phyloP scores from a whole-genome alignment of 2,113 vertebrate genomes.

The Anolis sagrei region DNA sequence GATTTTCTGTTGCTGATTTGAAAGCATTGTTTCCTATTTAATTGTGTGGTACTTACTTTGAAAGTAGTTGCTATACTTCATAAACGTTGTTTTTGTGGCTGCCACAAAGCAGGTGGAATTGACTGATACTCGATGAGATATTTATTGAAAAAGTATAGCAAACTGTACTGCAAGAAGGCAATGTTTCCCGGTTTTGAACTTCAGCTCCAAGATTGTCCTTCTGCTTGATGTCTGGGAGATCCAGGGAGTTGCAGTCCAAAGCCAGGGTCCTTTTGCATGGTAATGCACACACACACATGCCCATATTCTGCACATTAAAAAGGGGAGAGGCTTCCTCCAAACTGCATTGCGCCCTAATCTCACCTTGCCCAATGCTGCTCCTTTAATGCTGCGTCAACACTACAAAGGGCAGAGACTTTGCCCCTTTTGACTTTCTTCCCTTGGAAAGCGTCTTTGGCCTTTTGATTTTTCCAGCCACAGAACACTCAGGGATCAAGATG shows the following conservation, averaged over 20 bases:
- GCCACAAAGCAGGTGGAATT: too few species aligned
- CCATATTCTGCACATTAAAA: not conserved
- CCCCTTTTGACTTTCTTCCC: not conserved
- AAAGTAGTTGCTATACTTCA: too few species aligned
- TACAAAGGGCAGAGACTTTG: conserved; percentile 22
- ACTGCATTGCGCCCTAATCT: too few species aligned
- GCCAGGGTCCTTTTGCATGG: not conserved
- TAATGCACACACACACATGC: not conserved
- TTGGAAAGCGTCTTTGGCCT: not conserved
- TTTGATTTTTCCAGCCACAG: not conserved
- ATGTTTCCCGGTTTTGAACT: not conserved
- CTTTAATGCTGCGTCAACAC: not conserved
- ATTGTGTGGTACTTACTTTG: too few species aligned
- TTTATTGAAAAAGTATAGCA: too few species aligned
- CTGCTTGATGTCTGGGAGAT: not conserved
- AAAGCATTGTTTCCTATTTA: too few species aligned
- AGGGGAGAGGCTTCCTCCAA: not conserved
- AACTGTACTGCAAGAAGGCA: too few species aligned
- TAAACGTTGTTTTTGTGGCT: too few species aligned
- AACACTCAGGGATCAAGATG: conserved; percentile 63
- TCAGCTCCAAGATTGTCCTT: not conserved
- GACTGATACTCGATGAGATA: too few species aligned
- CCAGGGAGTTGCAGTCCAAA: not conserved
- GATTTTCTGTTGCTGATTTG: too few species aligned
- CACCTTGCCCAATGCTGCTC: not conserved